Percentiles rank a stretch among this genome's conserved stretches.
Evolutionary conservation across 2,113 vertebrate genomes (phyloP).

Genomic region (Rallus limicola): DNA sequence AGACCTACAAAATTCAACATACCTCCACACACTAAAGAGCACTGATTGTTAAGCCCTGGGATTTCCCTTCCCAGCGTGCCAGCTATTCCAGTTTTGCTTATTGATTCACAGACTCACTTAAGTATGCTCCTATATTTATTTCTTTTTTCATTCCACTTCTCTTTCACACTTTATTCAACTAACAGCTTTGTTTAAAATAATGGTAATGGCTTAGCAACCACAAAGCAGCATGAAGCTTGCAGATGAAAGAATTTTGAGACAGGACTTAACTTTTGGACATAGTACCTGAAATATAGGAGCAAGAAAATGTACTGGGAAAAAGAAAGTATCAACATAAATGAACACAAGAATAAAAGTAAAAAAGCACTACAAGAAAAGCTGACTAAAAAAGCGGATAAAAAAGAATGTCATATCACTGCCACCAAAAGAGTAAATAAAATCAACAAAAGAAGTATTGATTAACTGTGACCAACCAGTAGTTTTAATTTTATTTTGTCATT

Average conservation of each 20-base stretch:
- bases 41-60: neutral
- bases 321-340: neutral
- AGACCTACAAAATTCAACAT: neutral
- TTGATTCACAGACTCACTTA: neutral
- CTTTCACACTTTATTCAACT: neutral
- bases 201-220: neutral
- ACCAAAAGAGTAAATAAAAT: neutral
- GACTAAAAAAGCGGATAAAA: neutral
- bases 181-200: neutral
- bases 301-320: neutral
- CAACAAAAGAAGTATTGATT: neutral
- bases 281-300: neutral
- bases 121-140: neutral
- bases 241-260: neutral
- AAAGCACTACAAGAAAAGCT: neutral
- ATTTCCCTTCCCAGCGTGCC: neutral
- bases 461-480: neutral
- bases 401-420: neutral
- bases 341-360: neutral
- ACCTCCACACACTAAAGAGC: neutral
- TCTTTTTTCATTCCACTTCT: neutral
- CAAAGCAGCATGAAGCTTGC: neutral
- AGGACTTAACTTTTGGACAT: neutral
- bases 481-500: neutral
- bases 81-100: neutral